Evolutionary conservation across 92 coral and sea anemone species (phyloP), one percentile per base, ranked within the genome.

Genomic region (Actinostola sp.): DNA sequence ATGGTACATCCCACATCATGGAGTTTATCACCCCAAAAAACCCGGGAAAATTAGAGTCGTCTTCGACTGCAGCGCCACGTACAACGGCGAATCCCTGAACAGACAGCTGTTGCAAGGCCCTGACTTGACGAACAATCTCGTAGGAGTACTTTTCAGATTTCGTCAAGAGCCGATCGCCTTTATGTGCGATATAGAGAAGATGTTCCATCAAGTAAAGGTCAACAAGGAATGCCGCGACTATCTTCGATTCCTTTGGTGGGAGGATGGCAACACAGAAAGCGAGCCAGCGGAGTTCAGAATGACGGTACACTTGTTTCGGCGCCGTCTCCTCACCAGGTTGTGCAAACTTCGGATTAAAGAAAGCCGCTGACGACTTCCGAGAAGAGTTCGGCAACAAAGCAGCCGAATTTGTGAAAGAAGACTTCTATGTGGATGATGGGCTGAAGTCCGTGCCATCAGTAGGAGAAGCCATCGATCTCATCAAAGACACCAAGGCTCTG

Each of bases 271-370:
- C n/a, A 8, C 17, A 29, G 48, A 33, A 17, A 27, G 30, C 27
- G 49, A 33, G 4, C 69, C 69, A 23, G 24, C 13, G 52, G 21
- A 12, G 21, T 26, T 26, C 64, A 25, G 64, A 15, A 58, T 58
- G 64, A 58, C 12, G 64, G 64, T 58, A 0, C 69, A 63, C 30
- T 31, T 63, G 7, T 63, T 63, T 17, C n/a, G 69, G 69, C 49
- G 52, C 50, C 27, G 64, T 58, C 21, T 58, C 64, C 1, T 58
- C 42, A 15, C 64, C 64, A 1, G 42, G 64, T 1, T 63, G 69
- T 31, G 69, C 69, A 3, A 36, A 63, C 52, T 63, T 1, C 69
- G 69, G 50, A 13, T 28, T 58, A 16, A 58, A 58, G 38, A 58
- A 25, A 58, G 38, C 21, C 36, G 64, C 64, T 7, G 64, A 58